A percentile compares a stretch with the other conserved stretches of the same genome.
Conservation (phyloP, 2,113 vertebrate genomes). For the Gadus macrocephalus region DNA sequence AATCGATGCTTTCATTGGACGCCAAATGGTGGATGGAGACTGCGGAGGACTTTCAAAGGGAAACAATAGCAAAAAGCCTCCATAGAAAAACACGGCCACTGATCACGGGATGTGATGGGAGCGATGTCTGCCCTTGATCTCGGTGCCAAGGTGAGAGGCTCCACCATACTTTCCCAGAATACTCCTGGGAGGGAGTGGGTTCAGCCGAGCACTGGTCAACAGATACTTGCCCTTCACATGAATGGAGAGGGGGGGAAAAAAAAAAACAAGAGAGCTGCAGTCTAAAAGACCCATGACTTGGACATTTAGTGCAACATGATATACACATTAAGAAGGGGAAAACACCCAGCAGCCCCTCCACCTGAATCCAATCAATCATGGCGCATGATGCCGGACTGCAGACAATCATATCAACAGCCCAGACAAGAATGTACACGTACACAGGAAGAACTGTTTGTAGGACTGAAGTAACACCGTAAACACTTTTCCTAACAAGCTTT, state of each 20-base stretch:
- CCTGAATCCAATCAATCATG: constrained; percentile 31
- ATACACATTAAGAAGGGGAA: constrained; percentile 24
- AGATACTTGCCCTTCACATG: constrained; percentile 26
- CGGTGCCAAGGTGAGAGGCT: constrained; percentile 65
- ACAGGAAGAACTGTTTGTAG: background rate
- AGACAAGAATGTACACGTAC: constrained; percentile 11
- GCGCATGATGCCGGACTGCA: constrained; percentile 19
- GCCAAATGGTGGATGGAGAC: constrained; percentile 60
- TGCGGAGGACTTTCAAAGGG: constrained; percentile 57
- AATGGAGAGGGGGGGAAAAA: constrained; percentile 14
- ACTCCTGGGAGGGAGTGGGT: constrained; percentile 46
- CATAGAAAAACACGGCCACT: constrained; percentile 58
- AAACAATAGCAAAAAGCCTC: constrained; percentile 59
- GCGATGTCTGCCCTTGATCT: constrained; percentile 63
- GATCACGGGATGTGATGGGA: constrained; percentile 65
- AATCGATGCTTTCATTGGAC: constrained; percentile 73
- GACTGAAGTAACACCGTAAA: background rate
- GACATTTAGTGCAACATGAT: constrained; percentile 21
- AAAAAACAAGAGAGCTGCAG: constrained; percentile 33
- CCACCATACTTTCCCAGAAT: constrained; percentile 60
- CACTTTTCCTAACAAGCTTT: background rate
- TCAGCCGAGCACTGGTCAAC: constrained; percentile 43
- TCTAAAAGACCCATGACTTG: constrained; percentile 22
- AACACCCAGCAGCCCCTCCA: constrained; percentile 23
- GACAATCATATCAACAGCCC: constrained; percentile 25